phyloP scores from a whole-genome alignment of 2,797 vertebrate genomes.

The Astyanax mexicanus region DNA sequence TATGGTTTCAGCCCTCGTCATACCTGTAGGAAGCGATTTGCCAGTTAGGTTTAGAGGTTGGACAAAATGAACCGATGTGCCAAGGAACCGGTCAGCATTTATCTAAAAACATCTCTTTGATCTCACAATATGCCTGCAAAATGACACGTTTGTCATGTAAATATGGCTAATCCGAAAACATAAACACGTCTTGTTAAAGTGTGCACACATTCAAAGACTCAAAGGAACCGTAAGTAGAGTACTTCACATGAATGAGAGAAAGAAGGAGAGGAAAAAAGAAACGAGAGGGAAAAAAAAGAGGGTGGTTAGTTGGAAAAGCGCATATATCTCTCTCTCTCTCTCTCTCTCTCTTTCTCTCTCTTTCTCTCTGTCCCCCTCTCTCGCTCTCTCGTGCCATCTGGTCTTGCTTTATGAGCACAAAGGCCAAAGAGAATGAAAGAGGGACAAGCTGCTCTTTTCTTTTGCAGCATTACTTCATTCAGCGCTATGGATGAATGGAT shows the following conservation, averaged over 20 bases:
- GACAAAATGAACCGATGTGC: background rate
- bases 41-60: background rate
- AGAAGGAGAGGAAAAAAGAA: conserved; percentile 16
- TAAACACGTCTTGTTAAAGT: conserved; percentile 68
- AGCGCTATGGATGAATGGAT: conserved; percentile 49
- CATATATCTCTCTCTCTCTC: conserved; percentile 26
- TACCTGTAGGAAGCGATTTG: conserved; percentile 17
- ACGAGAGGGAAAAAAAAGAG: background rate
- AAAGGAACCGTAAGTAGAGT: conserved; percentile 38
- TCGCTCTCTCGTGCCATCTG: conserved; percentile 49
- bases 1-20: background rate
- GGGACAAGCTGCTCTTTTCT: conserved; percentile 56
- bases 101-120: conserved; percentile 67
- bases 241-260: conserved; percentile 42
- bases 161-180: conserved; percentile 59
- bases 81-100: conserved; percentile 17
- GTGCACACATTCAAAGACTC: conserved; percentile 62
- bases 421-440: conserved; percentile 53
- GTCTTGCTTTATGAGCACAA: conserved; percentile 55
- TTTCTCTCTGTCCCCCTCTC: conserved; percentile 26
- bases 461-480: conserved; percentile 53
- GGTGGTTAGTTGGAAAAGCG: conserved; percentile 38
- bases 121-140: conserved; percentile 68
- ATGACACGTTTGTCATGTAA: conserved; percentile 63
- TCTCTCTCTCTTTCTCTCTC: conserved; percentile 14